phyloP scores from a whole-genome alignment of 2,888 invertebrate species.

The Bimastos eiseni region DNA sequence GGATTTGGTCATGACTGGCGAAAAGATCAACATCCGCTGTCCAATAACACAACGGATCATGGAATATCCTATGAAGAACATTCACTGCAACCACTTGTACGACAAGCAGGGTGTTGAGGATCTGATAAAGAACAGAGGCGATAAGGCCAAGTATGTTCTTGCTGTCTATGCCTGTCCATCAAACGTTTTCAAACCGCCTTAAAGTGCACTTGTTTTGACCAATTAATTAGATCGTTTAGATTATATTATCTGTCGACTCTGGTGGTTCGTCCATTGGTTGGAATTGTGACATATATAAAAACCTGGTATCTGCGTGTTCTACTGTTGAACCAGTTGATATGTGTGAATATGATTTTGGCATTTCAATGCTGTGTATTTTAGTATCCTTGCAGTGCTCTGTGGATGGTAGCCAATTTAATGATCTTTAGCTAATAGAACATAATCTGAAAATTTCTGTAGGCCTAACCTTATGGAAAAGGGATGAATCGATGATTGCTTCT shows the following conservation, averaged over 20 bases:
- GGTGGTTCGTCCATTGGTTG: too few relatives aligned
- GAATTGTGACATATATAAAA: too few relatives aligned
- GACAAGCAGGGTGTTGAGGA: conserved; percentile 43
- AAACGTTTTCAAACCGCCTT: background rate
- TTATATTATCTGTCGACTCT: too few relatives aligned
- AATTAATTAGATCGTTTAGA: too few relatives aligned
- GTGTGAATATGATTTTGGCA: too few relatives aligned
- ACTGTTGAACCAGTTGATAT: too few relatives aligned
- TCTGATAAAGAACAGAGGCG: conserved; percentile 37
- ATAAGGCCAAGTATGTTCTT: conserved; percentile 40
- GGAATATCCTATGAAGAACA: conserved; percentile 41
- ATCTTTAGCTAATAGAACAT: too few relatives aligned
- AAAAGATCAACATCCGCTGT: conserved; percentile 37
- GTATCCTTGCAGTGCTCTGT: too few relatives aligned
- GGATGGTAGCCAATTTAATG: background rate
- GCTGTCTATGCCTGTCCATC: background rate
- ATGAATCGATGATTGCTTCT: background rate
- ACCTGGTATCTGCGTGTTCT: too few relatives aligned
- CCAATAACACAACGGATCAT: conserved; percentile 44
- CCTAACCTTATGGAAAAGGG: background rate
- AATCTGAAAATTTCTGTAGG: background rate
- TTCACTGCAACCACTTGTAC: conserved; percentile 42
- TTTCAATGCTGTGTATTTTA: too few relatives aligned
- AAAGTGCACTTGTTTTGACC: background rate
- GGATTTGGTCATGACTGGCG: conserved; percentile 37